Evolutionary conservation across 1,140 invertebrate genomes (phyloP), one percentile per base, ranked within the genome.

Genomic region (Drosophila kepulauana): DNA sequence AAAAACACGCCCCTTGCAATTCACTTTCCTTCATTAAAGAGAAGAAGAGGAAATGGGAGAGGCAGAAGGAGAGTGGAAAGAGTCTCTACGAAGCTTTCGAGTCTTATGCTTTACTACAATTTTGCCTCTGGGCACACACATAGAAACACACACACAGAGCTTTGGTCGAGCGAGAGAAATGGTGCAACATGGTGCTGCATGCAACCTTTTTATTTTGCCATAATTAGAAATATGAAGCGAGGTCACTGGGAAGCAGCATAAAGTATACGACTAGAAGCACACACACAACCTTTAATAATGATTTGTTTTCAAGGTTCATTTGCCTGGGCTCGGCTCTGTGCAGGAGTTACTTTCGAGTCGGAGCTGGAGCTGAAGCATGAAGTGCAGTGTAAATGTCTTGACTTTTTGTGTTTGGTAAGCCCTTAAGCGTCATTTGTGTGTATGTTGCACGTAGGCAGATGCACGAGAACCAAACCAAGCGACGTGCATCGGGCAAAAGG

Each of bases 381-480:
- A 88, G 85, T 84, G 85, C 85, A 89, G 85, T 89, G 85, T 89
- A 89, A 88, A 88, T 89, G 85, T 88, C 85, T 88, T 89, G 85
- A 89, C 85, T 89, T 85, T 84, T 89, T 89, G 65, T 88, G 85
- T 88, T 88, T 88, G 85, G 74, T 85, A 78, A 88, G 85, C 78
- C 85, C 85, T 89, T 81, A 78, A 85, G 85, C 85, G 59, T 68
- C 52, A 16, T 38, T 56, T 48, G 15, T 51, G 30, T 52, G 61
- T 70, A 74, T 64, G 80, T 38, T 38, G 76, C 76, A 72, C 48
- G 57, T 71, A 76, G 75, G 79, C 68, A 66, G 67, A 63, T 59
- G 65, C 63, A 52, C 3, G n/a, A 25, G 28, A 13, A 33, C 13
- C 8, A 25, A 25, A 20, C 10, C 25, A 52, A 11, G 49, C 8